Evolutionary conservation across 2,797 vertebrate species (phyloP), one percentile per base, ranked within the genome.

Genomic region (Gastrophryne carolinensis): DNA sequence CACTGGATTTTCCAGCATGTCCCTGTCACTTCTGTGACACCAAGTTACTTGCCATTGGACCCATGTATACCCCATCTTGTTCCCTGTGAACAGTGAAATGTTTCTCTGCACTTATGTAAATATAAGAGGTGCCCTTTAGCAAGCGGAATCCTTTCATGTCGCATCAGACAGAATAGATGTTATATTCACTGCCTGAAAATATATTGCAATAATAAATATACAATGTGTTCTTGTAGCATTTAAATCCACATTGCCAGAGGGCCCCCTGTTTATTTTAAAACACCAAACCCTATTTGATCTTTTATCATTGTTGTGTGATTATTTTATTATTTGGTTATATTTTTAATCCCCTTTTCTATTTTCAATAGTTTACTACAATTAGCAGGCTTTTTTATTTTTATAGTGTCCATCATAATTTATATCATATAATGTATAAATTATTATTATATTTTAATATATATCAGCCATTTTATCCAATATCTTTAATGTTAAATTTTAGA

Each of bases 1-100:
- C 75, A 72, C 52, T 57, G 54, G 60, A 66, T 78, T 78, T 63
- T 39, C 61, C 62, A 27, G 75, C 75, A 72, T 78, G 68, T 78
- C 68, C 41, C 41, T 58, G 75, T 72, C 68, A 65, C 67, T 15
- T 29, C 9, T 12, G 19, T 71, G 49, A 76, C 64, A 63, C 27
- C 9, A 26, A 11, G 50, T 37, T 63, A 65, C 53, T 37, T 65
- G 67, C 39, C 34, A 34, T 52, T 53, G n/a, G 67, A 72, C 61
- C 67, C 60, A 64, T 65, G 56, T 65, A 39, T 39, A 65, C 29
- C 39, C 15, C 27, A 26, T 50, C 37, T 27, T 26, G 30, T 57
- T 53, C 13, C 9, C 53, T 53, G 15, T 6, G 11, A 68, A 27
- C 47, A 41, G n/a, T 5, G 12, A 66, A 53, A 58, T 34, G 35